A percentile compares a stretch with the other conserved stretches of the same genome.
Conservation (phyloP, 2,888 invertebrate species). For the Yponomeuta cagnagella region DNA sequence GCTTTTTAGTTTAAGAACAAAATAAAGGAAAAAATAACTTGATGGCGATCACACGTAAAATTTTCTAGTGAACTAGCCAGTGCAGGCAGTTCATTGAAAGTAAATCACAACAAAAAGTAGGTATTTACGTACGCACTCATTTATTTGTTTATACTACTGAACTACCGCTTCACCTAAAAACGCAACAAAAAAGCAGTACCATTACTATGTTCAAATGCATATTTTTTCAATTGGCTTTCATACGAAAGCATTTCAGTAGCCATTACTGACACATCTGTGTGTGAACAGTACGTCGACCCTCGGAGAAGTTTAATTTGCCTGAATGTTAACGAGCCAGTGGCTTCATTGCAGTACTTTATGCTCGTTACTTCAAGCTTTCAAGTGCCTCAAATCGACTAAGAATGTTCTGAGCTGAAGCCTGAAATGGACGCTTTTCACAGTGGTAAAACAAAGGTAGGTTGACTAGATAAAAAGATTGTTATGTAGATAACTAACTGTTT, state of each 20-base stretch:
- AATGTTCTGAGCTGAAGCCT: too few relatives aligned
- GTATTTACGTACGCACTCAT: too few relatives aligned
- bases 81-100: not conserved
- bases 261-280: slow-evolving; percentile 12
- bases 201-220: not conserved
- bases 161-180: too few relatives aligned
- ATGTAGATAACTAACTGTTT: too few relatives aligned
- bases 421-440: not conserved
- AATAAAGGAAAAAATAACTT: not conserved
- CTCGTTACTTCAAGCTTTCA: not conserved
- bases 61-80: not conserved
- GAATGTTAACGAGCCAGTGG: slow-evolving; percentile 5
- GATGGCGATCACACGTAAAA: not conserved
- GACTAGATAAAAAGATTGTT: too few relatives aligned
- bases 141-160: too few relatives aligned
- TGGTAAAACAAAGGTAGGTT: not conserved
- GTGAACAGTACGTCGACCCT: slow-evolving; percentile 13
- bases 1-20: not conserved
- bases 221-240: not conserved
- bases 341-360: not conserved
- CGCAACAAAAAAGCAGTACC: too few relatives aligned
- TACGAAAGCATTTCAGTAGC: not conserved
- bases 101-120: too few relatives aligned
- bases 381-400: not conserved
- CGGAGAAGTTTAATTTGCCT: slow-evolving; percentile 8